A percentile compares a stretch with the other conserved stretches of the same genome.
Conservation (phyloP, 2,888 invertebrate genomes). For the Ypsolopha scabrella region DNA sequence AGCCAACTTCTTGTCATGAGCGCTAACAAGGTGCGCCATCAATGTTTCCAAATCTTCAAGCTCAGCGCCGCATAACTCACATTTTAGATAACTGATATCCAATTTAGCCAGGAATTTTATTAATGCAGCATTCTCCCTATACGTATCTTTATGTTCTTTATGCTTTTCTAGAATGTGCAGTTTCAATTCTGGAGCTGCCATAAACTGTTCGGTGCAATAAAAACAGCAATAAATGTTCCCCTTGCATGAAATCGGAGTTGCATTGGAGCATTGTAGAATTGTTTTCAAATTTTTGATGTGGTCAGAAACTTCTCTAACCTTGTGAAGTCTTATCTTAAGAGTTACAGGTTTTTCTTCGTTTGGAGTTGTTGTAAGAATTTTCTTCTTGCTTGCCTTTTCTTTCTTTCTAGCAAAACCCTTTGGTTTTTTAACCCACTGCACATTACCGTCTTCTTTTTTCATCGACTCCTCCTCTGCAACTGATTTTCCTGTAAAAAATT, state of each 20-base stretch:
- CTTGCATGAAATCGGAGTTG: conserved; percentile 11
- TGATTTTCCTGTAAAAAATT: too few relatives aligned
- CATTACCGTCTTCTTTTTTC: too few relatives aligned
- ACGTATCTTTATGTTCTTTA: conserved; percentile 7
- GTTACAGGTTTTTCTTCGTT: too few relatives aligned
- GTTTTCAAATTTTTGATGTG: background rate
- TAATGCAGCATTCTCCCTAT: conserved; percentile 5
- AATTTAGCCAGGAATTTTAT: conserved; percentile 26
- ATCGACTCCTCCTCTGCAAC: too few relatives aligned
- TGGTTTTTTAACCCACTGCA: too few relatives aligned
- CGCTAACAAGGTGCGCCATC: conserved; percentile 23
- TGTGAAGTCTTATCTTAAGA: too few relatives aligned
- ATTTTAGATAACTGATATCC: conserved; percentile 35
- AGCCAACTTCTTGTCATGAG: conserved; percentile 23
- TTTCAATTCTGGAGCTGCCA: conserved; percentile 21
- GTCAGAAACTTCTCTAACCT: too few relatives aligned
- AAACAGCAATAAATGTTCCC: conserved; percentile 20
- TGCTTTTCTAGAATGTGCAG: conserved; percentile 21
- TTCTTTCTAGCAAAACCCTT: too few relatives aligned
- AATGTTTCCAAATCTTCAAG: conserved; percentile 21
- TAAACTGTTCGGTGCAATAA: conserved; percentile 21
- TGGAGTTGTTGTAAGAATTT: too few relatives aligned
- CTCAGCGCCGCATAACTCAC: conserved; percentile 24
- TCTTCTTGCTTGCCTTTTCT: too few relatives aligned
- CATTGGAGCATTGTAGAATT: conserved; percentile 3